These are phyloP conservation scores for Apolygus lucorum DNA, from an alignment of 1,140 invertebrate genomes.

Conservation along the genomic window DNA sequence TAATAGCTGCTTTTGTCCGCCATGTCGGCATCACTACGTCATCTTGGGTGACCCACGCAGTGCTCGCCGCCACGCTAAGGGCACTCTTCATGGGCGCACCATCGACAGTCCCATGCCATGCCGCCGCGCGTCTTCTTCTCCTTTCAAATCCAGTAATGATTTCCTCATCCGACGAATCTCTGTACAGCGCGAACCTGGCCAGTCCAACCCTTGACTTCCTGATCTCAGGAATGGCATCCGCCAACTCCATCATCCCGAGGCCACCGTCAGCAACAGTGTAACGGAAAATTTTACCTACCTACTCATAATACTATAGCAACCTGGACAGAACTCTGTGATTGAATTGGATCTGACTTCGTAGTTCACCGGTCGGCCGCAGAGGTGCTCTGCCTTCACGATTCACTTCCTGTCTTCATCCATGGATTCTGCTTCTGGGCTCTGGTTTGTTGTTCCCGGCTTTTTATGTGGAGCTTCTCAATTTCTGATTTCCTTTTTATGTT, in stretches of 20 bases:
- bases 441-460: no score
- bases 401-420: no score
- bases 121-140: not conserved
- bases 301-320: no score
- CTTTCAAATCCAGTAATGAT: not conserved
- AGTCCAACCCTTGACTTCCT: not conserved
- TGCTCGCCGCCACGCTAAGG: not conserved
- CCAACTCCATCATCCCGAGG: not conserved
- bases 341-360: no score
- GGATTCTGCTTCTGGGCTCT: no score
- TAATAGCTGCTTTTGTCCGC: not conserved
- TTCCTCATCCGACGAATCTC: not conserved
- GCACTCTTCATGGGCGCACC: not conserved
- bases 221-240: not conserved
- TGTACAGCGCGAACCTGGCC: not conserved
- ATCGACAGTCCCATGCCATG: not conserved
- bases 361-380: no score
- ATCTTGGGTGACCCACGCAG: not conserved
- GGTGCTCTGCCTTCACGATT: no score
- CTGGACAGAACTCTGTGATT: no score
- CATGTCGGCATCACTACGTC: not conserved
- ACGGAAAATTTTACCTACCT: no score
- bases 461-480: no score
- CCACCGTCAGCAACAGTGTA: not conserved
- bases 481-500: no score